These are phyloP conservation scores for Cantharis lateralis DNA, from an alignment of 2,888 invertebrate genomes.

Conservation along the genomic window DNA sequence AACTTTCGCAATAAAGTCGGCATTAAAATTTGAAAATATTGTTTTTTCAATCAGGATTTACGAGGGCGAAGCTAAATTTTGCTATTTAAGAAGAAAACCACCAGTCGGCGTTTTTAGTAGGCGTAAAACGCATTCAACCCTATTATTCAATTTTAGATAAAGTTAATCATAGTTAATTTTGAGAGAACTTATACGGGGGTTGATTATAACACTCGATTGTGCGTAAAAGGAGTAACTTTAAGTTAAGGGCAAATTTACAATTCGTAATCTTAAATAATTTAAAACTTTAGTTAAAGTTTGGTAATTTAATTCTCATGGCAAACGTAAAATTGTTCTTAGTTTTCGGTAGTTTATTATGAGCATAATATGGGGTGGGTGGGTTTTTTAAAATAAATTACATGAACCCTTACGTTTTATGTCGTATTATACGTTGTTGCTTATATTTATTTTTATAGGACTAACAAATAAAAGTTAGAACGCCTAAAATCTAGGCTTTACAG, in stretches of 20 bases:
- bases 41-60: not conserved
- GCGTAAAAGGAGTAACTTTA: not conserved
- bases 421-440: not conserved
- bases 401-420: not conserved
- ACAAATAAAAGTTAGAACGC: not conserved
- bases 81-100: not conserved
- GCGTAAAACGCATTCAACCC: conserved; percentile 1
- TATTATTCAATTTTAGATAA: conserved; percentile 4
- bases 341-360: not conserved
- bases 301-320: not conserved
- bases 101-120: not conserved
- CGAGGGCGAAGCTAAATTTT: not conserved
- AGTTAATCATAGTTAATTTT: conserved; percentile 2
- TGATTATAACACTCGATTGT: conserved; percentile 2
- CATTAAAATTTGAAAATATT: not conserved
- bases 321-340: not conserved
- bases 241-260: not conserved
- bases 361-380: not conserved
- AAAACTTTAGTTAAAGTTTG: not conserved
- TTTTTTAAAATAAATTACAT: not conserved
- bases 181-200: not conserved
- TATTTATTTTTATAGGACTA: not conserved
- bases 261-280: not conserved
- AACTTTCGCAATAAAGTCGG: not conserved
- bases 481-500: not conserved